phyloP scores from a whole-genome alignment of 2,797 vertebrate species.

The Dallia pectoralis region DNA sequence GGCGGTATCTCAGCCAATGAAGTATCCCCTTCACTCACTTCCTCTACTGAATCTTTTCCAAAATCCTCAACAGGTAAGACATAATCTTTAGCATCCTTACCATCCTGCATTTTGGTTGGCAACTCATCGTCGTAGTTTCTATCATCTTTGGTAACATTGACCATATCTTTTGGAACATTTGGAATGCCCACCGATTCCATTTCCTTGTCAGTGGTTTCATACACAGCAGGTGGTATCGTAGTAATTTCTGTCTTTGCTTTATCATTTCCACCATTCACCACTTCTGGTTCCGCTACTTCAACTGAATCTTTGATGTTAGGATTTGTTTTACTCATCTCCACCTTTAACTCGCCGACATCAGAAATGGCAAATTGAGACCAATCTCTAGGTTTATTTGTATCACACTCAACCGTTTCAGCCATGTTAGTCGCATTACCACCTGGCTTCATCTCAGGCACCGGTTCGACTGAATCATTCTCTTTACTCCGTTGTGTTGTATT shows the following conservation, averaged over 20 bases:
- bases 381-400: conserved; percentile 25
- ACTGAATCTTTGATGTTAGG: conserved; percentile 2
- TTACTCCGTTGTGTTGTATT: conserved; percentile 22
- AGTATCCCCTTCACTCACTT: conserved; percentile 20
- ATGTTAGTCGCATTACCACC: conserved; percentile 17
- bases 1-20: conserved; percentile 26
- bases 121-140: neutral
- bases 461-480: conserved; percentile 19
- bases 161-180: conserved; percentile 16
- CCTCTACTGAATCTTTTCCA: neutral
- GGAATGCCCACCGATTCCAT: conserved; percentile 1
- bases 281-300: conserved; percentile 12
- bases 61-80: neutral
- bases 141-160: conserved; percentile 1
- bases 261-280: neutral
- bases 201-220: conserved; percentile 15
- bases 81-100: conserved; percentile 7
- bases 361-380: neutral
- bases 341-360: neutral
- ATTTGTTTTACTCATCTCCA: neutral
- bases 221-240: conserved; percentile 13
- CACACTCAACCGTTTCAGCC: conserved; percentile 8
- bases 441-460: conserved; percentile 2
- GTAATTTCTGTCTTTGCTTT: conserved; percentile 10
- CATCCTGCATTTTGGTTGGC: conserved; percentile 1